These are phyloP conservation scores for Galeopsomyia nigrocyanea DNA, from an alignment of 2,888 invertebrate genomes.

Conservation along the genomic window DNA sequence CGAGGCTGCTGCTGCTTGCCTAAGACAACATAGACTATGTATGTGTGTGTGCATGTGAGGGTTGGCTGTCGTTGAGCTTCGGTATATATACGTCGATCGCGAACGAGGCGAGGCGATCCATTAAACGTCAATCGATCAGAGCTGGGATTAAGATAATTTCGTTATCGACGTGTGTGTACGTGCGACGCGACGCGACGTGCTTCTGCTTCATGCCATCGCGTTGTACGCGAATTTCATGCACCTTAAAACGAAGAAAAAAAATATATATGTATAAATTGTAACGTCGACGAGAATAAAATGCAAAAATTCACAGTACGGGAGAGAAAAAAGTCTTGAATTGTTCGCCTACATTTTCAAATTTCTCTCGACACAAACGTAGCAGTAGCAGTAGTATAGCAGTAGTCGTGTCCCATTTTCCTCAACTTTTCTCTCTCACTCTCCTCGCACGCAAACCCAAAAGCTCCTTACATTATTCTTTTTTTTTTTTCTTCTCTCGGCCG, in stretches of 20 bases:
- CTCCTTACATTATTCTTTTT: background rate
- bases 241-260: no score
- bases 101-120: slow-evolving; percentile 55
- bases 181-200: background rate
- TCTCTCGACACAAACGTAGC: no score
- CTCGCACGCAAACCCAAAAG: background rate
- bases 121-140: slow-evolving; percentile 57
- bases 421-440: background rate
- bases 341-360: no score
- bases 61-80: slow-evolving; percentile 15
- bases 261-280: no score
- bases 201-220: background rate
- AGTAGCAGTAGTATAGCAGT: no score
- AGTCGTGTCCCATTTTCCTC: no score
- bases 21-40: slow-evolving; percentile 3
- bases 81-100: background rate
- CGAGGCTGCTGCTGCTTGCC: background rate
- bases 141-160: slow-evolving; percentile 61
- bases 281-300: no score
- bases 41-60: background rate
- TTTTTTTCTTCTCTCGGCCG: background rate
- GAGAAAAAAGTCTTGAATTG: no score
- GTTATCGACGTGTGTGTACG: slow-evolving; percentile 50
- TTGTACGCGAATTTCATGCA: no score
- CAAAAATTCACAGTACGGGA: no score